phyloP scores from a whole-genome alignment of 2,888 invertebrate genomes.

The Bellardia pandia region DNA sequence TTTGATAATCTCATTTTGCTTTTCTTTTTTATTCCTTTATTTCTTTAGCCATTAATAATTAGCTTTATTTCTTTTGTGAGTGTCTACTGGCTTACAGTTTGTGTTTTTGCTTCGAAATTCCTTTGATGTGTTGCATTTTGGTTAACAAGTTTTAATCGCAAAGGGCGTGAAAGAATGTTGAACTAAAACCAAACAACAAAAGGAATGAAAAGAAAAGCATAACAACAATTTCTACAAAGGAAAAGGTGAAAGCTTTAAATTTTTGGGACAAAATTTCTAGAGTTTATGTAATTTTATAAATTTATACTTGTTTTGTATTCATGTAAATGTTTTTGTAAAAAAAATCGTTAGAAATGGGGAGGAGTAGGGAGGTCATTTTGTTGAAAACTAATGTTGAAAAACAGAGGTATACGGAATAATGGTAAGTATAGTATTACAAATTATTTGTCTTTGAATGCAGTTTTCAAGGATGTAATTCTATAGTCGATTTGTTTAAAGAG shows the following conservation, averaged over 20 bases:
- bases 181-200: constrained; percentile 17
- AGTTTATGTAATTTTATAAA: constrained; percentile 53
- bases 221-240: neutral
- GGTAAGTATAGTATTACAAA: constrained; percentile 29
- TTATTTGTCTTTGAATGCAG: constrained; percentile 76
- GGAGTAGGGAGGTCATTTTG: neutral
- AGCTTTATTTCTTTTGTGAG: constrained; percentile 45
- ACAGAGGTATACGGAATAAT: neutral
- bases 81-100: neutral
- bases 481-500: constrained; percentile 76
- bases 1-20: constrained; percentile 28
- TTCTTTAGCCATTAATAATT: constrained; percentile 67
- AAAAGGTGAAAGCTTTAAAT: constrained; percentile 42
- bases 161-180: constrained; percentile 56
- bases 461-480: constrained; percentile 81
- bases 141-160: constrained; percentile 30
- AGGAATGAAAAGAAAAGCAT: neutral
- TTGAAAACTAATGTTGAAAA: neutral
- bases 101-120: constrained; percentile 1
- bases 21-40: constrained; percentile 38
- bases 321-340: constrained; percentile 5
- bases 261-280: constrained; percentile 46
- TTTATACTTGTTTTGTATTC: constrained; percentile 5
- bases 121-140: constrained; percentile 49
- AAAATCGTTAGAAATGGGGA: constrained; percentile 10